phyloP scores from a whole-genome alignment of 1,140 invertebrate genomes.

The Drosophila oshimai region DNA sequence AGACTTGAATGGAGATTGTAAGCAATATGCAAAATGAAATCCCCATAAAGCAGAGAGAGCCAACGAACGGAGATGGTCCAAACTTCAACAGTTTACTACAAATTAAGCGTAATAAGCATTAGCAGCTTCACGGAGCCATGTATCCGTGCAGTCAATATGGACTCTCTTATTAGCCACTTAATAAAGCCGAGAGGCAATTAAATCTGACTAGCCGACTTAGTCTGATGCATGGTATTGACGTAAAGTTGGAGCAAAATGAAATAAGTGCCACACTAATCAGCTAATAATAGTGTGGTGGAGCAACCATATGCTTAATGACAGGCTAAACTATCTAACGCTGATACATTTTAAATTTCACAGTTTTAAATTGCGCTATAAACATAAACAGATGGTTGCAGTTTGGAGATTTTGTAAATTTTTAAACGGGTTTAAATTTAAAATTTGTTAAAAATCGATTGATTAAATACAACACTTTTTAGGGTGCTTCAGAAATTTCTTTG shows the following conservation, averaged over 20 bases:
- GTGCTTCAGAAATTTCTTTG: too few relatives aligned
- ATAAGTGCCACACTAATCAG: conserved; percentile 38
- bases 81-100: conserved; percentile 15
- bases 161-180: conserved; percentile 52
- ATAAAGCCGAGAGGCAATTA: conserved; percentile 46
- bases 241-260: conserved; percentile 15
- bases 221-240: conserved; percentile 20
- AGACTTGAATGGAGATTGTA: not conserved
- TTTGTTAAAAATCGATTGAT: too few relatives aligned
- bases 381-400: too few relatives aligned
- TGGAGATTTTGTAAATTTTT: too few relatives aligned
- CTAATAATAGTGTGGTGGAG: conserved; percentile 16
- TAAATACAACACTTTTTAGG: too few relatives aligned
- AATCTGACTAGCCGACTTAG: not conserved
- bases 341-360: not conserved
- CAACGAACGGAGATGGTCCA: conserved; percentile 30
- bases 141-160: conserved; percentile 2
- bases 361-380: not conserved
- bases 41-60: conserved; percentile 9
- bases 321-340: not conserved
- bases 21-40: conserved; percentile 24
- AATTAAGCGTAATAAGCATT: conserved; percentile 55
- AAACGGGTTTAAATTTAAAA: too few relatives aligned
- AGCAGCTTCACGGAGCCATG: conserved; percentile 28
- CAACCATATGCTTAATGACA: conserved; percentile 3